A percentile compares a stretch with the other conserved stretches of the same genome.
phyloP scores from a whole-genome alignment of 1,140 invertebrate genomes.

The Bicyclus anynana region DNA sequence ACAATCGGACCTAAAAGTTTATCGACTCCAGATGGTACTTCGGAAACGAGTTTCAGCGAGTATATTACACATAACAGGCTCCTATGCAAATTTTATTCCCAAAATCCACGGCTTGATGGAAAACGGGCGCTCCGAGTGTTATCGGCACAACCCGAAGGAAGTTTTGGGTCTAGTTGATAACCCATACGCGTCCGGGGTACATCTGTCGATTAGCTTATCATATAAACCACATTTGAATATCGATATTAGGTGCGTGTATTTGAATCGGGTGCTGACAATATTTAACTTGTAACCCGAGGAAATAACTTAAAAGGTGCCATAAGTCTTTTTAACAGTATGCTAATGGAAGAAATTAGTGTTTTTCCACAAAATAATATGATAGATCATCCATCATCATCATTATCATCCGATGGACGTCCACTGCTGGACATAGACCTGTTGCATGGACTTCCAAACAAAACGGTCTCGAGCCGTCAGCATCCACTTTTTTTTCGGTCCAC shows the following conservation, averaged over 20 bases:
- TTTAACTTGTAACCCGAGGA: neutral
- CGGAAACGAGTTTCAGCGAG: conserved; percentile 23
- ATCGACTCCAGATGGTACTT: conserved; percentile 22
- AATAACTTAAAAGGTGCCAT: no score
- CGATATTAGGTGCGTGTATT: conserved; percentile 14
- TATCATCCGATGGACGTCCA: no score
- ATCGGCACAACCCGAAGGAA: conserved; percentile 44
- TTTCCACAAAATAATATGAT: no score
- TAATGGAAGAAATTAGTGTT: no score
- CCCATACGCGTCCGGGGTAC: conserved; percentile 25
- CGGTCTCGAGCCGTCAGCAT: no score
- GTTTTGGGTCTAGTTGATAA: conserved; percentile 67
- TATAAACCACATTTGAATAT: conserved; percentile 20
- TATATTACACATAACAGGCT: conserved; percentile 36
- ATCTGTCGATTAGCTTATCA: conserved; percentile 29
- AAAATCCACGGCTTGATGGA: conserved; percentile 60
- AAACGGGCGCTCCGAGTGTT: conserved; percentile 54
- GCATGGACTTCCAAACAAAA: no score
- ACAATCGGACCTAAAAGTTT: conserved; percentile 27
- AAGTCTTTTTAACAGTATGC: no score
- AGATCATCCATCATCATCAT: no score
- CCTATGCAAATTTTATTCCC: conserved; percentile 67
- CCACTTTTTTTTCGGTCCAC: no score
- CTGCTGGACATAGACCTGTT: no score
- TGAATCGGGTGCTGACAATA: conserved; percentile 10